phyloP scores from a whole-genome alignment of 2,888 invertebrate genomes.

The Panzeria rudis region DNA sequence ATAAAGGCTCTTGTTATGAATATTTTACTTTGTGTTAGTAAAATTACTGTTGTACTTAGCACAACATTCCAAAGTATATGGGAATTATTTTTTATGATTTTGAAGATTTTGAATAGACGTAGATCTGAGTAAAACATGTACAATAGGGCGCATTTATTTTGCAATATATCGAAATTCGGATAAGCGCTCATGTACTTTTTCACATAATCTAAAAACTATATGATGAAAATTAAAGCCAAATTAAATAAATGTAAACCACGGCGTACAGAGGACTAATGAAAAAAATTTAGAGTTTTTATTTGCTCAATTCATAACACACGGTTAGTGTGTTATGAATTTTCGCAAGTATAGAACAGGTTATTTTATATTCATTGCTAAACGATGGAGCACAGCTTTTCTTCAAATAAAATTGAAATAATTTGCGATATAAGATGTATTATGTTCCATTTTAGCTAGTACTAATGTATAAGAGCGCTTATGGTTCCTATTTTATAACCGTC shows the following conservation, averaged over 20 bases:
- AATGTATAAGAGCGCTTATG: no score
- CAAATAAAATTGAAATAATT: no score
- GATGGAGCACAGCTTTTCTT: no score
- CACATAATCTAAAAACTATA: neutral
- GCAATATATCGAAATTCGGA: neutral
- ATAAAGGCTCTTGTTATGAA: neutral
- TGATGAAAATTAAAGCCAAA: neutral
- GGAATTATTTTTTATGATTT: slow-evolving; percentile 45
- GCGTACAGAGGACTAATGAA: no score
- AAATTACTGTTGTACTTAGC: slow-evolving; percentile 14
- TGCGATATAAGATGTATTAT: no score
- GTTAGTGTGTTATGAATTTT: no score
- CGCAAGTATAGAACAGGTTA: no score
- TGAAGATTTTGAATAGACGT: slow-evolving; percentile 1
- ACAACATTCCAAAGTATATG: slow-evolving; percentile 31
- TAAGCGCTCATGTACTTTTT: neutral
- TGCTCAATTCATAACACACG: no score
- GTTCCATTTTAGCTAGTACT: no score
- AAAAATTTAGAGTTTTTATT: no score
- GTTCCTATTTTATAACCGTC: no score
- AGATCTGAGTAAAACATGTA: neutral
- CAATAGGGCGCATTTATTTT: neutral
- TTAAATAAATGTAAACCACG: neutral
- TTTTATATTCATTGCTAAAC: no score
- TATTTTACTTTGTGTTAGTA: slow-evolving; percentile 16